Percentiles rank a stretch among this genome's conserved stretches.
phyloP scores from a whole-genome alignment of 2,888 invertebrate species.

The Imbricaverruca yamaguchii region DNA sequence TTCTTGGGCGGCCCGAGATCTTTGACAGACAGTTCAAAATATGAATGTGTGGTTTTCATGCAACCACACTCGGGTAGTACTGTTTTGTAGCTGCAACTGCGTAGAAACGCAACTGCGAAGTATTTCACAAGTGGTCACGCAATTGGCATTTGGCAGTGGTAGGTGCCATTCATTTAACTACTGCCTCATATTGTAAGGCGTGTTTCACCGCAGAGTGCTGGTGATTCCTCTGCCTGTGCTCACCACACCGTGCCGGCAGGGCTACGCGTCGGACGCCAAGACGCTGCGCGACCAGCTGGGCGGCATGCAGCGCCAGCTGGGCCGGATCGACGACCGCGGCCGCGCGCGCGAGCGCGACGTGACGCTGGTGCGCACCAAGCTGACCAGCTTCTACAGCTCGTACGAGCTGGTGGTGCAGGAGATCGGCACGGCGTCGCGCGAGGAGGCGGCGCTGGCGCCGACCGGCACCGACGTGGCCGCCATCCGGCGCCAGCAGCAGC shows the following conservation, averaged over 20 bases:
- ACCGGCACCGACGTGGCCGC: slow-evolving; percentile 86
- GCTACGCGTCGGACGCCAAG: slow-evolving; percentile 73
- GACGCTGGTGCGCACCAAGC: slow-evolving; percentile 62
- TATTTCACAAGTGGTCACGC: too few species aligned
- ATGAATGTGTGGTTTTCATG: too few species aligned
- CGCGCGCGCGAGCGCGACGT: slow-evolving; percentile 70
- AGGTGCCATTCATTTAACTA: too few species aligned
- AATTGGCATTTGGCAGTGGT: too few species aligned
- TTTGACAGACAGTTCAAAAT: too few species aligned
- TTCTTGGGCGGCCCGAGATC: too few species aligned
- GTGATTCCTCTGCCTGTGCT: background rate
- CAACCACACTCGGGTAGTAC: too few species aligned
- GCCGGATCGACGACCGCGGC: slow-evolving; percentile 69
- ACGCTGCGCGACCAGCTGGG: slow-evolving; percentile 69
- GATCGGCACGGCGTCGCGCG: slow-evolving; percentile 63
- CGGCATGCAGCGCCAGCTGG: slow-evolving; percentile 67
- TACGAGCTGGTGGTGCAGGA: slow-evolving; percentile 67
- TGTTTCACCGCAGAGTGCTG: background rate
- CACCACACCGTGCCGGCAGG: slow-evolving; percentile 51
- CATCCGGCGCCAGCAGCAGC: slow-evolving; percentile 82
- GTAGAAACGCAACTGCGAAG: too few species aligned
- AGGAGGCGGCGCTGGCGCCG: slow-evolving; percentile 71
- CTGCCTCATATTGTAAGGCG: too few species aligned
- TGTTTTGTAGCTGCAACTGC: too few species aligned
- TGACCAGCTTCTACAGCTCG: slow-evolving; percentile 76